Evolutionary conservation across 2,113 vertebrate genomes (phyloP).

Genomic region (Uropsilus gracilis): DNA sequence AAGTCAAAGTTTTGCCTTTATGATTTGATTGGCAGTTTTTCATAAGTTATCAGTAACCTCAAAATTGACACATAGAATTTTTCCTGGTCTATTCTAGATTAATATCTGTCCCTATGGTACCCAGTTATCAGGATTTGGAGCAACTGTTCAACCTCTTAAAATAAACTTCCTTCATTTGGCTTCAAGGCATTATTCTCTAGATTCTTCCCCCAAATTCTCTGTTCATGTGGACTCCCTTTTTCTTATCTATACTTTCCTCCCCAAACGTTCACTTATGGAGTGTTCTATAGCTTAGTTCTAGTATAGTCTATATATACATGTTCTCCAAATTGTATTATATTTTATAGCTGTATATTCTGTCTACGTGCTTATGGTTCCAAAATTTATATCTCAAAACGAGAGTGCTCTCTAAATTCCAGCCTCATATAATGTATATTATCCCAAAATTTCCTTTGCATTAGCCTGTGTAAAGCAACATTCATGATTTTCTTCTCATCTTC

Average conservation of each 20-base stretch:
- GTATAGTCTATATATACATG: background rate
- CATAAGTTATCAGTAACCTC: background rate
- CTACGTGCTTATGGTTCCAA: background rate
- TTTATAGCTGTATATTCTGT: background rate
- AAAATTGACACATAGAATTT: background rate
- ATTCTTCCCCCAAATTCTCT: background rate
- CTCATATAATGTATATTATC: background rate
- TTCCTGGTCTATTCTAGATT: background rate
- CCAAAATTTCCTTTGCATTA: background rate
- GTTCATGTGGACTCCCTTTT: background rate
- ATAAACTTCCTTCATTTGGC: background rate
- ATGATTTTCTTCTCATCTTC: background rate
- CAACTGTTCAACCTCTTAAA: background rate
- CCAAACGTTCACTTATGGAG: background rate
- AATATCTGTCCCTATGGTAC: background rate
- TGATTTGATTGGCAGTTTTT: background rate
- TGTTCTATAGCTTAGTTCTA: background rate
- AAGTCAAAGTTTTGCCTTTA: background rate
- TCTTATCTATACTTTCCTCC: background rate
- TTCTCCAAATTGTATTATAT: background rate
- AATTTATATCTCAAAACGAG: background rate
- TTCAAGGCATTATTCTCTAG: background rate
- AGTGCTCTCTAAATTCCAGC: background rate
- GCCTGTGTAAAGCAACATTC: background rate
- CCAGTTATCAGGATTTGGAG: background rate